These are phyloP conservation scores for Miniopterus natalensis DNA, from an alignment of 2,113 vertebrate species.

Conservation along the genomic window DNA sequence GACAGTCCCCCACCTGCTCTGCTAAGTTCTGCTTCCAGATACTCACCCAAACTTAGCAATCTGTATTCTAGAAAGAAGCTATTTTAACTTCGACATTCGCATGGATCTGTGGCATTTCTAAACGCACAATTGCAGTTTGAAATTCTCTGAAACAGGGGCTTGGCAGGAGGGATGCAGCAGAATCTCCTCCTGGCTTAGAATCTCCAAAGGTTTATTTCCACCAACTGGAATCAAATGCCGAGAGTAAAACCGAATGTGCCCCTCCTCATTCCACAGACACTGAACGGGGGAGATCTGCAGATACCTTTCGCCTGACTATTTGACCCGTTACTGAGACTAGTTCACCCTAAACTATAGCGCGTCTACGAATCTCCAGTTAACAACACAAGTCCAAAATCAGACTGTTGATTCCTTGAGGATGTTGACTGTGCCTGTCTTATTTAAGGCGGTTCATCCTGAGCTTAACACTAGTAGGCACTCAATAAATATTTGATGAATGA, in stretches of 20 bases:
- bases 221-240: neutral
- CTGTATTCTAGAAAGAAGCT: conserved; percentile 36
- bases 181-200: neutral
- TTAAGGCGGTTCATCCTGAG: neutral
- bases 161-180: neutral
- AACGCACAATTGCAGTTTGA: conserved; percentile 51
- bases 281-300: neutral
- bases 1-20: neutral
- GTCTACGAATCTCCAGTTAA: neutral
- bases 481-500: neutral
- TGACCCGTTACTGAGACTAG: neutral
- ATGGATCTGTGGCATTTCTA: conserved; percentile 30
- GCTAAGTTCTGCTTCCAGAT: conserved; percentile 14
- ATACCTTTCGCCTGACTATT: neutral
- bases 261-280: neutral
- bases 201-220: neutral
- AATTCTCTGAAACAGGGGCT: neutral
- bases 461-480: neutral
- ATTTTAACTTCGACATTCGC: conserved; percentile 26
- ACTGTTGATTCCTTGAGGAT: neutral
- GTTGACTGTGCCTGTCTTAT: neutral
- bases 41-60: neutral
- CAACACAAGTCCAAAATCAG: neutral
- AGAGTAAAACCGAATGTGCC: neutral
- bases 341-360: neutral